Evolutionary conservation across 2,797 vertebrate species (phyloP).

Genomic region (Tenualosa thibaudeaui): DNA sequence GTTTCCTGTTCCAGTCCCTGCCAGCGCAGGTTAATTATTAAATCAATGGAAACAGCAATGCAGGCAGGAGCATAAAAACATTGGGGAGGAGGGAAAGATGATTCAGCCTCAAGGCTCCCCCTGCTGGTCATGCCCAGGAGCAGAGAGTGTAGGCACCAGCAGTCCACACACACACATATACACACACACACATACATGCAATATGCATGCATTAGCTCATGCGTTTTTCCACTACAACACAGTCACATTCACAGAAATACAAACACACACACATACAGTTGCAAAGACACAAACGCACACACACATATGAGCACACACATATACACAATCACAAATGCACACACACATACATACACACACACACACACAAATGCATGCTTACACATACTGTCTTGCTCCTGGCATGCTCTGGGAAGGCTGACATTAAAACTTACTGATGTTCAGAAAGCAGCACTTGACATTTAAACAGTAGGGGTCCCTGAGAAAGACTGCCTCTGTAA

Average conservation of each 20-base stretch:
- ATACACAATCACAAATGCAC: not conserved
- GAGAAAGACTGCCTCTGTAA: constrained; percentile 4
- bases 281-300: not conserved
- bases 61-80: constrained; percentile 30
- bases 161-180: not conserved
- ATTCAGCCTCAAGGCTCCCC: constrained; percentile 39
- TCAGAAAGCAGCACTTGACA: constrained; percentile 43
- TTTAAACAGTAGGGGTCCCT: constrained; percentile 33
- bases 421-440: constrained; percentile 37
- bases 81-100: not conserved
- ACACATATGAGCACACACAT: not conserved
- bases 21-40: constrained; percentile 50
- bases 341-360: not conserved
- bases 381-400: constrained; percentile 1
- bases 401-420: constrained; percentile 31
- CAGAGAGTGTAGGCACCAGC: not conserved
- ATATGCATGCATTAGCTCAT: not conserved
- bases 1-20: constrained; percentile 47
- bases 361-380: not conserved
- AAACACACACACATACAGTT: not conserved
- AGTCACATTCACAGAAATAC: not conserved
- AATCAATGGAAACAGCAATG: constrained; percentile 42
- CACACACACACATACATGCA: not conserved
- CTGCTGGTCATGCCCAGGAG: constrained; percentile 44
- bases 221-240: not conserved